A percentile compares a stretch with the other conserved stretches of the same genome.
Conservation (phyloP, 2,888 invertebrate species). For the Siphlonurus alternatus region DNA sequence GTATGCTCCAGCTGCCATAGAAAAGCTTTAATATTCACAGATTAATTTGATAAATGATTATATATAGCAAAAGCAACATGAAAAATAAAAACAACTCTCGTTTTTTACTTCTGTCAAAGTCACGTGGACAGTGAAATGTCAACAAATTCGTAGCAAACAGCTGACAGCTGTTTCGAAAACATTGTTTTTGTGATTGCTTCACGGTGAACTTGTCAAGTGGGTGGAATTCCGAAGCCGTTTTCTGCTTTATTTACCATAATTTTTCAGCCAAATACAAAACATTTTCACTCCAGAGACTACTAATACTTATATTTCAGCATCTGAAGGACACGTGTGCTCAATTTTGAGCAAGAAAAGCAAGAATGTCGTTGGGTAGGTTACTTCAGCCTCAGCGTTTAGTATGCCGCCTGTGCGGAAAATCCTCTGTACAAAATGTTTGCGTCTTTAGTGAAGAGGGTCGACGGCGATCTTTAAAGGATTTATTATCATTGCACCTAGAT, state of each 20-base stretch:
- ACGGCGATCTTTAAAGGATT: background rate
- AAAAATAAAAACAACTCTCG: background rate
- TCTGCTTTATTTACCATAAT: background rate
- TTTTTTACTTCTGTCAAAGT: background rate
- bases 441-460: background rate
- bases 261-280: background rate
- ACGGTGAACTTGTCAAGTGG: background rate
- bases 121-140: background rate
- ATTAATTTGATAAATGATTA: background rate
- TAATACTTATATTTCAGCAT: background rate
- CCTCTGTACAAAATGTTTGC: background rate
- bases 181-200: background rate
- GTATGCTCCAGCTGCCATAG: background rate
- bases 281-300: background rate
- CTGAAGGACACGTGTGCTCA: background rate
- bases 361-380: background rate
- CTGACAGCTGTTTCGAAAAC: background rate
- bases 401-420: background rate
- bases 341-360: background rate
- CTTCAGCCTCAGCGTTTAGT: background rate
- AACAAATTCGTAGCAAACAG: background rate
- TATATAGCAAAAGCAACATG: background rate
- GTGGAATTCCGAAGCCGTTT: too few relatives aligned
- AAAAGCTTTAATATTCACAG: too few relatives aligned
- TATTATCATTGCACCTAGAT: background rate